Evolutionary conservation across 2,888 invertebrate species (phyloP), one percentile per base, ranked within the genome.

Genomic region (Perdita meconis): DNA sequence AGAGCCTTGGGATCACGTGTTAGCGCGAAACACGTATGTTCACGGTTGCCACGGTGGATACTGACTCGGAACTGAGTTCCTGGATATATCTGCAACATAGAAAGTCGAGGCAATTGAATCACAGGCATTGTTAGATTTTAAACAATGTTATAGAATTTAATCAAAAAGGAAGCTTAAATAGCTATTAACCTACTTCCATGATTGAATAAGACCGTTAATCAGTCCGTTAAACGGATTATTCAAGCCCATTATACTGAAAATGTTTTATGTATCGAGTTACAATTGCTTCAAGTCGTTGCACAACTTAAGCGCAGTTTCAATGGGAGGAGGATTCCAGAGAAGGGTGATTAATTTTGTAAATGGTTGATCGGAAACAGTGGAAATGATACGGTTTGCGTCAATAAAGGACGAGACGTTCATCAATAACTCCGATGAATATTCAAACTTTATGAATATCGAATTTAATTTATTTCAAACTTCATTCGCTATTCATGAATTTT

Each of bases 391-490:
- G 51, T 22, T 51, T 19, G 51, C 55, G 66, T 67, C 38, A 60
- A 72, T 66, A 67, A 56, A 70, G 63, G 47, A 51, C 53, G 61
- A 30, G 30, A 26, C 64, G 56, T 34, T 47, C 65, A 47, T 71
- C 71, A 79, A 76, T 83, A 66, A 73, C 53, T 2, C 10, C 40
- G 30, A 83, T 81, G 65, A 83, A 83, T 81, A 77, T 81, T 79
- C 59, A 72, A 53, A 30, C 42, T 60, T 69, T 50, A 74, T 76
- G 63, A 77, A 70, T 72, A 71, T 34, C 19, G 55, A 71, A 78
- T 83, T 74, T 69, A 72, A 81, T 83, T 81, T 79, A 79, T 79
- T 81, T 83, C 72, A 77, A 83, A 56, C 10, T 63, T 51, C 55
- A 30, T 80, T 59, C 53, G 63, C 67, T 80, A 80, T 83, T 82